These are phyloP conservation scores for Dicranocentrus wangi DNA, from an alignment of 2,888 invertebrate species.

Conservation along the genomic window DNA sequence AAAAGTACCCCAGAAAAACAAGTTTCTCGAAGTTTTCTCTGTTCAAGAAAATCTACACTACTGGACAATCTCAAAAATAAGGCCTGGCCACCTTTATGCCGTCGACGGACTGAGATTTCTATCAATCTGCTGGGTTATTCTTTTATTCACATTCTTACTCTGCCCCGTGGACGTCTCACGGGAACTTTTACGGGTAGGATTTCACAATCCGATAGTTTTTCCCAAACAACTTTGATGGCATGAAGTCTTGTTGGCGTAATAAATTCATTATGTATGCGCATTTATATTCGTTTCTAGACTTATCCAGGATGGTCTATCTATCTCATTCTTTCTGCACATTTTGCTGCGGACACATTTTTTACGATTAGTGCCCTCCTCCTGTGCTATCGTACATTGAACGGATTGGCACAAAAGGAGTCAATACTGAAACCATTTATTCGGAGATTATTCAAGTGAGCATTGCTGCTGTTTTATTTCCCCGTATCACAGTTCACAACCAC, in stretches of 20 bases:
- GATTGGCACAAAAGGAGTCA: conserved; percentile 75
- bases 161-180: neutral
- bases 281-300: neutral
- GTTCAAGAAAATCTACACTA: neutral
- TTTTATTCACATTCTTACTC: conserved; percentile 12
- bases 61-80: neutral
- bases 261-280: neutral
- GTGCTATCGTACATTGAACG: conserved; percentile 76
- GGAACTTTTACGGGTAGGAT: neutral
- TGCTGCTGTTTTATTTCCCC: no score
- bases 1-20: neutral
- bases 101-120: conserved; percentile 10
- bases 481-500: no score
- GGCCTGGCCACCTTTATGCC: neutral
- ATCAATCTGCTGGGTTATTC: conserved; percentile 16
- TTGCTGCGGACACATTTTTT: conserved; percentile 82
- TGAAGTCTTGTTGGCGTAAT: no score
- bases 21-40: neutral
- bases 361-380: conserved; percentile 79
- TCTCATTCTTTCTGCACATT: conserved; percentile 79
- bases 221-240: no score
- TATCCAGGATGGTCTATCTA: conserved; percentile 74
- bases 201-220: neutral
- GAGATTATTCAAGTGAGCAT: conserved; percentile 80
- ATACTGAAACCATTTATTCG: conserved; percentile 77